phyloP scores from a whole-genome alignment of 1,140 invertebrate genomes.

The Ceratosolen solmsi region DNA sequence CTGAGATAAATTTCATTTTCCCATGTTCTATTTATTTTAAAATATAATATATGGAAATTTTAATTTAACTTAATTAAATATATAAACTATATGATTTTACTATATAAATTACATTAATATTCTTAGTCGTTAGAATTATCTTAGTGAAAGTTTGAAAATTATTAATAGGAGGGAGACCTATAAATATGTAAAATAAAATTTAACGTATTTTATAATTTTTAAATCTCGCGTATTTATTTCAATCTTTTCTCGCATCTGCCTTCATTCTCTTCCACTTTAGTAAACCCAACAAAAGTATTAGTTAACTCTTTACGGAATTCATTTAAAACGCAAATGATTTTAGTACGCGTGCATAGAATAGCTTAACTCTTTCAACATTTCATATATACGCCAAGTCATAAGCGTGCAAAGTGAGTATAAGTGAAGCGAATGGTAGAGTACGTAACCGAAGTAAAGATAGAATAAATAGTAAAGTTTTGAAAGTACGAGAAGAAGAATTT shows the following conservation, averaged over 20 bases:
- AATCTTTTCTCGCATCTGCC: neutral
- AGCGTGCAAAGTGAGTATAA: neutral
- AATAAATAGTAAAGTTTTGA: constrained; percentile 7
- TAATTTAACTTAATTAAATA: neutral
- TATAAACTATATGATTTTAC: neutral
- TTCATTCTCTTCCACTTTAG: neutral
- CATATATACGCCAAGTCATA: neutral
- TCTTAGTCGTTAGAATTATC: neutral
- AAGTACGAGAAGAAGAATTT: neutral
- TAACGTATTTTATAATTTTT: neutral
- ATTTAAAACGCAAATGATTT: constrained; percentile 24
- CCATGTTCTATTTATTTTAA: neutral
- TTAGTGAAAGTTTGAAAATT: neutral
- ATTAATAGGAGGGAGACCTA: neutral
- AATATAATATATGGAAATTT: neutral
- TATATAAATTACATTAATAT: neutral
- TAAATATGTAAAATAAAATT: neutral
- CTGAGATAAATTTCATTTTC: neutral
- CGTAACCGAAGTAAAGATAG: constrained; percentile 13
- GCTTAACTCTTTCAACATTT: constrained; percentile 13
- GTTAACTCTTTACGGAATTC: constrained; percentile 14
- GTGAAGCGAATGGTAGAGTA: neutral
- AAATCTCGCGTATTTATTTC: neutral
- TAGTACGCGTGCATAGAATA: neutral
- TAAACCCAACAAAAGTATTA: neutral